Evolutionary conservation across 35 echinoderm and acorn worm species (phyloP), one percentile per base, ranked within the genome.

Genomic region (Anneissia japonica): DNA sequence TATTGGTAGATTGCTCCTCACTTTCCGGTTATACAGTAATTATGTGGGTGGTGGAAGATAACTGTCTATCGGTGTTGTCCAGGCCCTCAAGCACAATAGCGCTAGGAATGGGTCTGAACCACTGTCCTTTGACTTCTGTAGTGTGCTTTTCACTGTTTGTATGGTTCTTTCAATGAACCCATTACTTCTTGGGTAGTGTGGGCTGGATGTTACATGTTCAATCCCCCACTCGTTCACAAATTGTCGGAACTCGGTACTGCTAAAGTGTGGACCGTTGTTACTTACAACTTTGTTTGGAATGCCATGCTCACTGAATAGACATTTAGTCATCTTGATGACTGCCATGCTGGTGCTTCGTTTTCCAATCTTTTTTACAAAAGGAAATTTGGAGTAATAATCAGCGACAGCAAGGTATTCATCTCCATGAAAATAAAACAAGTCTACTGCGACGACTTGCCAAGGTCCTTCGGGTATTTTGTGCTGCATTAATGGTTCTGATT

Each of bases 211-310:
- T 43, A 74, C 56, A 19, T 82, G 79, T 13, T 89, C 74, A 38
- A 88, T 84, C 38, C 56, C 28, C 74, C 85, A 92, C 41, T 29
- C 32, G 28, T 77, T 23, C 73, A 73, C 30, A 73, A 92, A 88
- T 16, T 81, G 56, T 36, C 40, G 82, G 39, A 80, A 86, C 4
- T 81, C 23, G 10, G 46, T 26, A 14, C 31, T 74, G 17, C 35
- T 79, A 74, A 88, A 89, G 6, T 89, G 87, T 39, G 79, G 46
- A 19, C 78, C 80, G 36, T 89, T 89, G 36, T 89, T 46, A 17
- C 46, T 75, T 23, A 83, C 30, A 7, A 83, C 19, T 38, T 38
- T 83, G 4, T 75, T 55, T 73, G 80, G 79, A 83, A 83, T 83
- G 0, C 87, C 87, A 83, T 89, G 79, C 74, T 83, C 79, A 30